Percentiles rank a stretch among this genome's conserved stretches.
phyloP scores from a whole-genome alignment of 2,113 vertebrate genomes.

The Callipepla californica region DNA sequence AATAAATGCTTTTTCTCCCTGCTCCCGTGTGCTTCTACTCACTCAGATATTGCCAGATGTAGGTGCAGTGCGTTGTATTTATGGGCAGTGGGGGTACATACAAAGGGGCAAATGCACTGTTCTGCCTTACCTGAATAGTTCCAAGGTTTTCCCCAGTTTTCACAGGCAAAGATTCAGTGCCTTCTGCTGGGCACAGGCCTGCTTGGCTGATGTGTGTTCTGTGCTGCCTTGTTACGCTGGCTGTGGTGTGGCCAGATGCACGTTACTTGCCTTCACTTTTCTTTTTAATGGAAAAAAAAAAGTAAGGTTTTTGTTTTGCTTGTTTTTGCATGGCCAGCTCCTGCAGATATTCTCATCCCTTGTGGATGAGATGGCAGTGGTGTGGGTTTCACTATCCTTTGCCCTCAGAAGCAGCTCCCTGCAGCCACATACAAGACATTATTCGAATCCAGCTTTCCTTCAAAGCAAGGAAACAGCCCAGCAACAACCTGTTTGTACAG shows the following conservation, averaged over 20 bases:
- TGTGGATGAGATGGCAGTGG: not conserved
- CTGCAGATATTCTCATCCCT: not conserved
- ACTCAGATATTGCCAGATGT: not conserved
- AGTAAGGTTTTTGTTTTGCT: not conserved
- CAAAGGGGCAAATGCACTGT: accelerated
- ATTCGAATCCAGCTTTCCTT: not conserved
- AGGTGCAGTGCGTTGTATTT: not conserved
- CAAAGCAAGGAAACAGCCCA: not conserved
- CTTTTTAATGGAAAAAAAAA: not conserved
- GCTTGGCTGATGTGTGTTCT: not conserved
- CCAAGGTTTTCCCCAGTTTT: not conserved
- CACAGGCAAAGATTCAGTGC: not conserved
- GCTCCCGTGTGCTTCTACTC: not conserved
- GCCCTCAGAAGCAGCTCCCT: not conserved
- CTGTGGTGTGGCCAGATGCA: not conserved
- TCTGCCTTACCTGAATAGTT: not conserved
- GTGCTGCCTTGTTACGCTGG: not conserved
- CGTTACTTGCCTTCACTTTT: not conserved
- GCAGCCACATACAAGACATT: not conserved
- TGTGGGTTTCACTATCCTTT: not conserved
- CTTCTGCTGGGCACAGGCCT: not conserved
- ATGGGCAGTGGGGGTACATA: not conserved
- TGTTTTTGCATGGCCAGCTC: not conserved
- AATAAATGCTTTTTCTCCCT: slow-evolving; percentile 55
- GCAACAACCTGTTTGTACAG: not conserved